Conservation (phyloP, 2,113 vertebrate species). For the Oryctolagus cuniculus region mOryCun1.1 NC_091432.1:222038001-222038500, state of each 20-base stretch:
- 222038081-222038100: neutral
- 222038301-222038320: neutral
- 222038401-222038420: neutral
- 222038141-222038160: neutral
- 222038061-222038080: neutral
- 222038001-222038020: no score
- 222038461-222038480: neutral
- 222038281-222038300: neutral
- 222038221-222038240: neutral
- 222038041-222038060: neutral
- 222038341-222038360: neutral
- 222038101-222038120: neutral
- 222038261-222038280: neutral
- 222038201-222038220: neutral
- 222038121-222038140: neutral
- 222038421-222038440: neutral
- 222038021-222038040: no score
- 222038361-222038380: neutral
- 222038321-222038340: neutral
- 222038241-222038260: neutral
- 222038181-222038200: neutral
- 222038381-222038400: neutral
- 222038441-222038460: neutral
- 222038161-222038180: neutral
- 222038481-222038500: neutral